Evolutionary conservation across 2,888 invertebrate genomes (phyloP).

Genomic region (Boloria selene): DNA sequence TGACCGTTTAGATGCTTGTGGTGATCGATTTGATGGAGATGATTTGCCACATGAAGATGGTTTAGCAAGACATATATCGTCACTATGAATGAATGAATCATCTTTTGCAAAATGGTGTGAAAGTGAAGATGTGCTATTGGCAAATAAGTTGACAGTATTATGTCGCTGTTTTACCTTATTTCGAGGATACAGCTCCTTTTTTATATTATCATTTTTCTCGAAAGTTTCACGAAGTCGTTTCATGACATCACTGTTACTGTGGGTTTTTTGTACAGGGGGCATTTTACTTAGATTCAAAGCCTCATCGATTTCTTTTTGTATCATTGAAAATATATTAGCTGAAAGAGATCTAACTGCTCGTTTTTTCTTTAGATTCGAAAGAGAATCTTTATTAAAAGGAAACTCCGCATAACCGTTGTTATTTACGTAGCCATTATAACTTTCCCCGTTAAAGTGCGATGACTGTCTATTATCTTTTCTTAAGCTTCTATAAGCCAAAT

Average conservation of each 20-base stretch:
- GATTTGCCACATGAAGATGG: conserved; percentile 79
- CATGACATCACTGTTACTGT: conserved; percentile 84
- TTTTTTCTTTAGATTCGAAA: conserved; percentile 85
- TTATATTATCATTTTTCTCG: conserved; percentile 71
- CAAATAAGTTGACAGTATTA: conserved; percentile 76
- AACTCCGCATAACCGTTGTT: conserved; percentile 70
- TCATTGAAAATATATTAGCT: conserved; percentile 90
- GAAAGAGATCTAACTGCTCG: conserved; percentile 91
- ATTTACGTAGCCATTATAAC: conserved; percentile 74
- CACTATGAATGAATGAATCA: conserved; percentile 77
- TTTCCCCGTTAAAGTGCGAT: conserved; percentile 73
- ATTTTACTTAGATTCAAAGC: conserved; percentile 79
- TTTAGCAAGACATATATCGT: conserved; percentile 75
- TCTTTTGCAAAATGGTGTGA: conserved; percentile 78
- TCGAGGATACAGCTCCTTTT: conserved; percentile 65
- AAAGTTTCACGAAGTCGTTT: conserved; percentile 72
- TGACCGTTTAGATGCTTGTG: conserved; percentile 75
- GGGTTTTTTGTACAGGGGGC: conserved; percentile 82
- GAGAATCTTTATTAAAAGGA: conserved; percentile 63
- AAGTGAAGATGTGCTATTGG: conserved; percentile 73
- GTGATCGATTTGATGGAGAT: conserved; percentile 82
- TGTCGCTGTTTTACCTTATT: conserved; percentile 81
- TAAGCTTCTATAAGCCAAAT: conserved; percentile 91
- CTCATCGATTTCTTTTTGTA: conserved; percentile 85
- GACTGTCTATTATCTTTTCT: conserved; percentile 89